phyloP scores from a whole-genome alignment of 2,797 vertebrate species.

The Arnoldichthys spilopterus region DNA sequence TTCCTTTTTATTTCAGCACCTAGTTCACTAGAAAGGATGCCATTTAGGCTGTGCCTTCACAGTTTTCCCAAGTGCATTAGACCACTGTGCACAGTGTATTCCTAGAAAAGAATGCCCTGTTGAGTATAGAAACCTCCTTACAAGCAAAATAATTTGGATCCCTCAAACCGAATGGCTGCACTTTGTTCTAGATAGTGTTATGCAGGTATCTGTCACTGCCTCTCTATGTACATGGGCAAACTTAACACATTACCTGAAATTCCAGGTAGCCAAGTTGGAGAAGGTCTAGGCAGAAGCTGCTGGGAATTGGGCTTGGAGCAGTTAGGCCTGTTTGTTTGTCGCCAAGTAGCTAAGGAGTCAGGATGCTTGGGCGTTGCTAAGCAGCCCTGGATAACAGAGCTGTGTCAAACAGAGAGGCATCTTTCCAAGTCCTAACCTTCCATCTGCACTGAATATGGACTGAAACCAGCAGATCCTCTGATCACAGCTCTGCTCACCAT shows the following conservation, averaged over 20 bases:
- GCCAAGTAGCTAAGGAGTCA: conserved; percentile 24
- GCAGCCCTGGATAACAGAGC: conserved; percentile 32
- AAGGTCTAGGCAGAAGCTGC: conserved; percentile 5
- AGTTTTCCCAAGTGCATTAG: neutral
- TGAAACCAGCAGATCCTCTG: neutral
- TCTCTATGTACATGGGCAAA: neutral
- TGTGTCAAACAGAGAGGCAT: conserved; percentile 22
- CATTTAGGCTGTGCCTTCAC: neutral
- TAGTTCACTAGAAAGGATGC: neutral
- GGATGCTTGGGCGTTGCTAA: conserved; percentile 43
- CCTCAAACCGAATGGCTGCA: neutral
- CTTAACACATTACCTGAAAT: neutral
- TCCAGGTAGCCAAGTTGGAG: neutral
- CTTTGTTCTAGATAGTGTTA: neutral
- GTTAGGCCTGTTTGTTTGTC: conserved; percentile 35
- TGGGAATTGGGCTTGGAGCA: conserved; percentile 28
- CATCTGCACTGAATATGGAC: neutral
- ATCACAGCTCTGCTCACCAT: neutral
- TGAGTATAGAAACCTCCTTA: neutral
- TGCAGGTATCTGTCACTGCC: neutral
- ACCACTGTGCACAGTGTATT: neutral
- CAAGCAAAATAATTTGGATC: conserved; percentile 2
- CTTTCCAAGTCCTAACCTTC: neutral
- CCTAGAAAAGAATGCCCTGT: conserved; percentile 9
- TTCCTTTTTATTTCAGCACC: neutral